Percentiles rank a stretch among this genome's conserved stretches.
Evolutionary conservation across 2,797 vertebrate species (phyloP).

Genomic region (Melanogrammus aeglefinus): DNA sequence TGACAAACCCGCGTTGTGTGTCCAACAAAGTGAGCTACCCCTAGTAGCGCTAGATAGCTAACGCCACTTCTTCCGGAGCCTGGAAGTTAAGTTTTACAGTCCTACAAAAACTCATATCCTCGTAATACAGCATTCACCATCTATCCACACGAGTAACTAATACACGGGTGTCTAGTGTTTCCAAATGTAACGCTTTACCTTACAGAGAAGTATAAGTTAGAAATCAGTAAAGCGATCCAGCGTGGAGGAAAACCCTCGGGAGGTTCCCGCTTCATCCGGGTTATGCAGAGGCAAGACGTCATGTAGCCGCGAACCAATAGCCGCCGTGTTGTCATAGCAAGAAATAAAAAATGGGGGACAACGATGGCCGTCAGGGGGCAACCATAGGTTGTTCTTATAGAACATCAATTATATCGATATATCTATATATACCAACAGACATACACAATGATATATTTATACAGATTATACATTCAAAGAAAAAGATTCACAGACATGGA

Average conservation of each 20-base stretch:
- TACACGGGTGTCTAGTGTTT: background rate
- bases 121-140: background rate
- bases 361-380: background rate
- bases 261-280: constrained; percentile 56
- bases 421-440: too few species aligned
- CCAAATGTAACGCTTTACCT: constrained; percentile 11
- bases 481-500: background rate
- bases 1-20: background rate
- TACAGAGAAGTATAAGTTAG: constrained; percentile 24
- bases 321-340: too few species aligned
- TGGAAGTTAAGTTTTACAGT: background rate
- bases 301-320: constrained; percentile 32
- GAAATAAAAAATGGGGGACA: background rate
- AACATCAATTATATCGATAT: too few species aligned
- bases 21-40: background rate
- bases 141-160: background rate
- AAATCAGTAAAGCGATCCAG: constrained; percentile 1
- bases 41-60: constrained; percentile 5
- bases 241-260: constrained; percentile 28
- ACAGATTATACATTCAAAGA: background rate
- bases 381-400: background rate
- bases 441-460: too few species aligned
- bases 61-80: background rate
- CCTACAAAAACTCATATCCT: background rate
- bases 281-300: constrained; percentile 21